Conservation (phyloP, 2,888 invertebrate genomes). For the Tridacna gigas region DNA sequence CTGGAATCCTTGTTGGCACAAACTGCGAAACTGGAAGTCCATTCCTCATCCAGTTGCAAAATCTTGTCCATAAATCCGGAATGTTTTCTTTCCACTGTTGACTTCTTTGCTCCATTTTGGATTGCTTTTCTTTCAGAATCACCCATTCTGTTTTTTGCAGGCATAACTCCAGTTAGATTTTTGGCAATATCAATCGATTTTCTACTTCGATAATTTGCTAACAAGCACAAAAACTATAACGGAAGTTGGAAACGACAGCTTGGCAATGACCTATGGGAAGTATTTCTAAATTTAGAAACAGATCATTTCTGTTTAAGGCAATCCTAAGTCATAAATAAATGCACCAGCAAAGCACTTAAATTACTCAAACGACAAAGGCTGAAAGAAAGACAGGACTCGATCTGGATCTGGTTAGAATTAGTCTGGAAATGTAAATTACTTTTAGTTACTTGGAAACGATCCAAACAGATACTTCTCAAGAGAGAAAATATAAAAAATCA, state of each 20-base stretch:
- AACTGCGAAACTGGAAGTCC: conserved; percentile 68
- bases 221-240: conserved; percentile 51
- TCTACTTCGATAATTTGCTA: conserved; percentile 8
- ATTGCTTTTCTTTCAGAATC: not conserved
- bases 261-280: conserved; percentile 40
- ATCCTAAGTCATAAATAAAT: conserved; percentile 22
- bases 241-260: conserved; percentile 50
- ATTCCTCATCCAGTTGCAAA: conserved; percentile 65
- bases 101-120: not conserved
- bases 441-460: too few species aligned
- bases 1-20: conserved; percentile 76
- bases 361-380: too few species aligned
- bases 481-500: too few species aligned
- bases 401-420: too few species aligned
- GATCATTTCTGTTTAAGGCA: not conserved
- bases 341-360: conserved; percentile 14
- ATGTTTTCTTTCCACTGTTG: not conserved
- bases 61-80: conserved; percentile 35
- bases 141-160: not conserved
- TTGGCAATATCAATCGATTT: not conserved
- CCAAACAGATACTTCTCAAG: too few species aligned
- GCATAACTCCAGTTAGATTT: not conserved
- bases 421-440: too few species aligned
- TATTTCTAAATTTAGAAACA: conserved; percentile 34
- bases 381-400: too few species aligned